Base-by-base conservation (phyloP, 1,140 invertebrate species). In the Neelides sp. region DNA sequence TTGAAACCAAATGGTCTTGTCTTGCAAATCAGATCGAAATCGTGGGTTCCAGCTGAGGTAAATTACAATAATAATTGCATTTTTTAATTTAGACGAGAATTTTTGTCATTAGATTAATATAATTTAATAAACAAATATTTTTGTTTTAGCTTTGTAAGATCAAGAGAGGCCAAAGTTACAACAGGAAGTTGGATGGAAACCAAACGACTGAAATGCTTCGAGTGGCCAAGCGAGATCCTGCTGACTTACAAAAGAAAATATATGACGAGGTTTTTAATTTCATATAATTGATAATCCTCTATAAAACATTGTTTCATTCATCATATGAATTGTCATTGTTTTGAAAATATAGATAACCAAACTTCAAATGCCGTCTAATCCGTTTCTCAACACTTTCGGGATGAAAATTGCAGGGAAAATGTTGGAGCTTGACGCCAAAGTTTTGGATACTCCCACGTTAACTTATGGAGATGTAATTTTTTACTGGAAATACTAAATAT, bases 81-180 rank as follows among this genome's bases (percentile, higher is more conserved):
- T 30, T 53, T 28, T 4, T 2, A 8, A 15, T 47, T 24, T 40
- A 19, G 10, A n/a, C 37, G 7, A 13, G 10, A 39, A 40, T 24
- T 30, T 37, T 1, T 5, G 19, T 37, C 2, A n/a, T 2, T 17
- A 40, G 27, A 22, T 32, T n/a, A n/a, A n/a, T n/a, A n/a, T n/a
- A n/a, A 4, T 35, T 37, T 45, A 4, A 36, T 10, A 13, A 13
- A 36, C n/a, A 2, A 17, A 17, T 10, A 22, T 39, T 47, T 41
- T 42, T 26, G 8, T 17, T 32, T 48, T 41, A 49, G 45, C 32
- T 58, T 39, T 48, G 22, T 22, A 48, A 20, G 2, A 41, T 58
- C 1, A 58, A 58, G 34, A 32, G 27, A 12, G 56, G 56, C 8
- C 56, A 58, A 32, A 54, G 48, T 26, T 54, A 37, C 20, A 58